phyloP scores from a whole-genome alignment of 2,113 vertebrate species.

The Lethenteron reissneri region DNA sequence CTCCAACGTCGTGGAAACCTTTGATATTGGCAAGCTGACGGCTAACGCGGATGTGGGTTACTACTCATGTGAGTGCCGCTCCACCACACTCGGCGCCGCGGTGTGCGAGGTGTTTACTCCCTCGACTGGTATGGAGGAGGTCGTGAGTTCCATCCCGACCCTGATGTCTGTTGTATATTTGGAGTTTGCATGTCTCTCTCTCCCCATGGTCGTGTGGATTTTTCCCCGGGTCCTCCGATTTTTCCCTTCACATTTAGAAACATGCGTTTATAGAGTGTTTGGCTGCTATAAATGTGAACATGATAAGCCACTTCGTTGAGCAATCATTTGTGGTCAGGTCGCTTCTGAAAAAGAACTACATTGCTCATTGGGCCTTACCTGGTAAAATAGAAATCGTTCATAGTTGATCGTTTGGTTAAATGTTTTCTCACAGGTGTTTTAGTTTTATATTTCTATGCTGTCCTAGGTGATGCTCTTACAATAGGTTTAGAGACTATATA shows the following conservation, averaged over 20 bases:
- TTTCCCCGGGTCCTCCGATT: fast-evolving
- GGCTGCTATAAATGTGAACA: too few species aligned
- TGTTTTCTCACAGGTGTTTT: too few species aligned
- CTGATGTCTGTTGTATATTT: not conserved
- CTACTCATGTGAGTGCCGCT: conserved; percentile 45
- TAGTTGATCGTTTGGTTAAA: too few species aligned
- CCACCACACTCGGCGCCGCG: not conserved
- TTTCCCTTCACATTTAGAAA: not conserved
- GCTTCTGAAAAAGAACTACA: too few species aligned
- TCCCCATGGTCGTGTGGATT: not conserved
- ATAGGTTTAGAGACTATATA: too few species aligned
- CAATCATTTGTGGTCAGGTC: too few species aligned
- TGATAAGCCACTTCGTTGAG: too few species aligned
- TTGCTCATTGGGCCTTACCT: too few species aligned
- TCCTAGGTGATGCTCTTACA: too few species aligned
- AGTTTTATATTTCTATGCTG: too few species aligned
- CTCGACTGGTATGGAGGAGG: not conserved
- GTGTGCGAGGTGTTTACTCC: fast-evolving
- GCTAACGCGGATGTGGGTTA: conserved; percentile 62
- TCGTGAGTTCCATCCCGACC: not conserved
- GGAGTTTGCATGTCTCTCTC: not conserved
- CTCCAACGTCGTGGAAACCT: conserved; percentile 61
- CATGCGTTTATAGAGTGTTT: not conserved
- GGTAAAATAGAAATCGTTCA: too few species aligned
- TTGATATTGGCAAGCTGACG: conserved; percentile 50